Conservation (phyloP, 1,140 invertebrate genomes). For the Portunus trituberculatus region DNA sequence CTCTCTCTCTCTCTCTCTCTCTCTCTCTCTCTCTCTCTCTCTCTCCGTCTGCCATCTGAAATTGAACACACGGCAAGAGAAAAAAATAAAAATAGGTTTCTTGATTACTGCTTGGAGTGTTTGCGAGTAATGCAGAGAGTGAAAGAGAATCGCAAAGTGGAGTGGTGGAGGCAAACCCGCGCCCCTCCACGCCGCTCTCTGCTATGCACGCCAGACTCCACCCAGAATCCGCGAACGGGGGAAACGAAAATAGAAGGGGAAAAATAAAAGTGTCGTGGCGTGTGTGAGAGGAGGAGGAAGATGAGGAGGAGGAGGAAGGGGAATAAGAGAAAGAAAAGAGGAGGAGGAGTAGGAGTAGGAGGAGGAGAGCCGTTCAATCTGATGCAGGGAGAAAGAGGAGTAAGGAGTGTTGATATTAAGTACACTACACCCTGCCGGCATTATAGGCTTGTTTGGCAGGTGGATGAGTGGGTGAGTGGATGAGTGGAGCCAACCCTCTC, state of each 20-base stretch:
- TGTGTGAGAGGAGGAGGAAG: background rate
- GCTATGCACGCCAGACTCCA: background rate
- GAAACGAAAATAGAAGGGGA: background rate
- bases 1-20: constrained; percentile 46
- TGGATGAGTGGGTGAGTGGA: too few relatives aligned
- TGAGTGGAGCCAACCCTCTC: too few relatives aligned
- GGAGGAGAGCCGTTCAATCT: background rate
- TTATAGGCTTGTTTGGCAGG: too few relatives aligned
- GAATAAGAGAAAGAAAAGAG: background rate
- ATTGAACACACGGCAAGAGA: constrained; percentile 6
- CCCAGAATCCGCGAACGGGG: background rate
- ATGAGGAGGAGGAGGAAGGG: background rate
- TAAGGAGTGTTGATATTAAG: background rate
- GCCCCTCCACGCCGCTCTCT: background rate
- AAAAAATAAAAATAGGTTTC: background rate
- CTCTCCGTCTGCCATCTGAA: background rate
- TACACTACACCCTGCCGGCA: background rate
- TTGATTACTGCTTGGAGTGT: constrained; percentile 12
- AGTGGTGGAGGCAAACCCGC: background rate
- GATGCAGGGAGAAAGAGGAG: background rate
- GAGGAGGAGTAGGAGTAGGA: background rate
- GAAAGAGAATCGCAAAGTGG: constrained; percentile 21
- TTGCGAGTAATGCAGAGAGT: constrained; percentile 10
- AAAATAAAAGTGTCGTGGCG: background rate
- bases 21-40: constrained; percentile 56